phyloP scores from a whole-genome alignment of 2,888 invertebrate species.

The Drosophila peninsularis region DNA sequence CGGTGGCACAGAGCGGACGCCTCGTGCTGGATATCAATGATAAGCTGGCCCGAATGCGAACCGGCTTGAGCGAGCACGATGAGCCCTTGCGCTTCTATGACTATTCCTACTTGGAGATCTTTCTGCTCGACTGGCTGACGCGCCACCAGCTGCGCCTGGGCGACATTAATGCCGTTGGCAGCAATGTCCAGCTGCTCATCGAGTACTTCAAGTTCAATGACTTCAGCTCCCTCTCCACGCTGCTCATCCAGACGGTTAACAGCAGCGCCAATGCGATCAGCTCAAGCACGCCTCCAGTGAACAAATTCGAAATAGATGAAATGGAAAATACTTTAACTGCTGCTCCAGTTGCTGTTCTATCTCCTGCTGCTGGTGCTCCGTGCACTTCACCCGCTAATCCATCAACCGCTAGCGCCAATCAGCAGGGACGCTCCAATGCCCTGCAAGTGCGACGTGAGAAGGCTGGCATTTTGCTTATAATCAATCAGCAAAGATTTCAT shows the following conservation, averaged over 20 bases:
- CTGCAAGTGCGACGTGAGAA: conserved; percentile 61
- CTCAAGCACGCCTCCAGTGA: neutral
- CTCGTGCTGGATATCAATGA: conserved; percentile 70
- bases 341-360: no score
- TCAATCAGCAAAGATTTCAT: conserved; percentile 81
- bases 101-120: conserved; percentile 78
- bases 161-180: conserved; percentile 52
- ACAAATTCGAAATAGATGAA: conserved; percentile 12
- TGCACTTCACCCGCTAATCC: neutral
- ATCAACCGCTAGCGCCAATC: neutral
- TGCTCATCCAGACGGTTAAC: conserved; percentile 69
- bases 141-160: conserved; percentile 72
- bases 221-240: conserved; percentile 57
- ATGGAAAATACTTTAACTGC: neutral
- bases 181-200: conserved; percentile 75
- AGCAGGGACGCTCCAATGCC: conserved; percentile 35
- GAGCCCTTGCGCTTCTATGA: conserved; percentile 79
- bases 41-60: conserved; percentile 18
- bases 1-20: conserved; percentile 69
- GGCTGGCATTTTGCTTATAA: conserved; percentile 82
- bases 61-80: neutral
- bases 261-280: conserved; percentile 30
- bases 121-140: conserved; percentile 81
- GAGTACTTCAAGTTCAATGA: conserved; percentile 81
- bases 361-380: neutral